Percentiles rank a stretch among this genome's conserved stretches.
Evolutionary conservation across 2,888 invertebrate genomes (phyloP).

Genomic region (Furcula furcula): DNA sequence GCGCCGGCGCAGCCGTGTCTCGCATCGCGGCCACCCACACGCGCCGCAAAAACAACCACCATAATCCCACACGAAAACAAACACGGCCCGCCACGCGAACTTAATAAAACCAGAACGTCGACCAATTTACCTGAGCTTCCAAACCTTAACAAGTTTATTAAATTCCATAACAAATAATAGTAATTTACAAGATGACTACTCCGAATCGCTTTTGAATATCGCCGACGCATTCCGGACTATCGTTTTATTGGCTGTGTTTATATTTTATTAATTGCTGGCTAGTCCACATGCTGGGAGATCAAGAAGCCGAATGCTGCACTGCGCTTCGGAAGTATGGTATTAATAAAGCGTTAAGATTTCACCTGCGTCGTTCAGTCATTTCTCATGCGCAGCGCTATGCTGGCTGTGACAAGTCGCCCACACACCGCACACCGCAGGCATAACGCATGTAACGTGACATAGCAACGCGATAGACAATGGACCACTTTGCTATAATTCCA

Average conservation of each 20-base stretch:
- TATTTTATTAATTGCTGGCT: constrained; percentile 65
- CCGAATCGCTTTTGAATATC: constrained; percentile 65
- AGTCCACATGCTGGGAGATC: constrained; percentile 36
- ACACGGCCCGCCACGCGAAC: constrained; percentile 73
- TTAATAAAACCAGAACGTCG: constrained; percentile 74
- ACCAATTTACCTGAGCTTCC: constrained; percentile 74
- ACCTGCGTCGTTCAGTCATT: constrained; percentile 14
- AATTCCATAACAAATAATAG: constrained; percentile 78
- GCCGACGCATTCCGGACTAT: constrained; percentile 70
- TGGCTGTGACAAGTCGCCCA: constrained; percentile 49
- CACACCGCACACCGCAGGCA: constrained; percentile 31
- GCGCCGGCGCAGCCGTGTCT: constrained; percentile 72
- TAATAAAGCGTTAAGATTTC: constrained; percentile 24
- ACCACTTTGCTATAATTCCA: constrained; percentile 51
- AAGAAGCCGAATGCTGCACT: constrained; percentile 31
- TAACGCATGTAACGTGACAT: constrained; percentile 62
- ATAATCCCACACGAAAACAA: constrained; percentile 75
- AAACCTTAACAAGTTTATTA: constrained; percentile 81
- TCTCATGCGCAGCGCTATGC: constrained; percentile 27
- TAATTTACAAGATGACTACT: constrained; percentile 76
- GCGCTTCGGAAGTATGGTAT: constrained; percentile 19
- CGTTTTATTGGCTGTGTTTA: constrained; percentile 68
- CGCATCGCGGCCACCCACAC: constrained; percentile 75
- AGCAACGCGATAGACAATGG: constrained; percentile 65
- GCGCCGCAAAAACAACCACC: constrained; percentile 62